Evolutionary conservation across 2,113 vertebrate species (phyloP).

Genomic region (Sciurus niger): DNA sequence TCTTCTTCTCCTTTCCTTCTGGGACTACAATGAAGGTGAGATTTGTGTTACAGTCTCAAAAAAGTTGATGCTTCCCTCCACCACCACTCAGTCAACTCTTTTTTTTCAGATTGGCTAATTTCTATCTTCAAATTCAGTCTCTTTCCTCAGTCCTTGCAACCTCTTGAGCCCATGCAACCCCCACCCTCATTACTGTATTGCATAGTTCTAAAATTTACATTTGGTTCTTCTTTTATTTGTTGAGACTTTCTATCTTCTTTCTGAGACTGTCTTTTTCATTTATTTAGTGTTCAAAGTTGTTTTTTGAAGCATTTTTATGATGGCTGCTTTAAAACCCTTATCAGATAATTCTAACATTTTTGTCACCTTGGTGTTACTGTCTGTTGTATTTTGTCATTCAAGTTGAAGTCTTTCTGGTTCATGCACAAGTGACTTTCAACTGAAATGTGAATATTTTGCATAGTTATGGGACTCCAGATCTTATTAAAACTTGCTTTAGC

Average conservation of each 20-base stretch:
- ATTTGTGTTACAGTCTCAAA: neutral
- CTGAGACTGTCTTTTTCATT: neutral
- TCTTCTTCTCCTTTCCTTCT: neutral
- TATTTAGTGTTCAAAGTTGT: neutral
- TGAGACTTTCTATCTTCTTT: neutral
- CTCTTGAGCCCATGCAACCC: neutral
- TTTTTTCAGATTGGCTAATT: neutral
- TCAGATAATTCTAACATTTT: neutral
- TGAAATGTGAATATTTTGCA: neutral
- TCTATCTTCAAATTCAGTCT: neutral
- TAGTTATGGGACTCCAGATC: neutral
- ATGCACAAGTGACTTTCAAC: neutral
- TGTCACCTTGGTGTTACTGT: neutral
- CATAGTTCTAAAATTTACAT: neutral
- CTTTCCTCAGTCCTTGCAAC: neutral
- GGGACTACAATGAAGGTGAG: neutral
- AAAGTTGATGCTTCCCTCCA: neutral
- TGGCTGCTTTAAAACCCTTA: neutral
- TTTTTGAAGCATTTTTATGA: neutral
- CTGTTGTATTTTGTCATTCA: neutral
- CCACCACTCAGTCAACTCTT: neutral
- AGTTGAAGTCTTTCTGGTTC: neutral
- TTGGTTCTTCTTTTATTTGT: neutral
- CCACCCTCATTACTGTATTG: neutral
- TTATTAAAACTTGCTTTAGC: constrained; percentile 1